Percentiles rank a stretch among this genome's conserved stretches.
phyloP scores from a whole-genome alignment of 35 echinoderm and acorn worm genomes.

The Heliocidaris tuberculata region DNA sequence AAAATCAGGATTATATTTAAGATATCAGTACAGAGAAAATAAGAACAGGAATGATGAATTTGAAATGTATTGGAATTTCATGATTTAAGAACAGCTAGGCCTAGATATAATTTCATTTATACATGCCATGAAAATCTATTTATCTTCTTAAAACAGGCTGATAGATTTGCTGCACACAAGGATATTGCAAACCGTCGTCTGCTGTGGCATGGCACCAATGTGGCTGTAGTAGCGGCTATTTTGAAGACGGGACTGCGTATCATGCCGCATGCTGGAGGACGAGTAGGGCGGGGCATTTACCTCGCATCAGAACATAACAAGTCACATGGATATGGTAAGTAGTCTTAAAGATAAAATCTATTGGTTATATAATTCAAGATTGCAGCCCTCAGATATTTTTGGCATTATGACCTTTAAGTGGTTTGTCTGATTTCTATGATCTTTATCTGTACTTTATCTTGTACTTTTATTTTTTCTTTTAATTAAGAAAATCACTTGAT shows the following conservation, averaged over 20 bases:
- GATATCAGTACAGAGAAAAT: too few relatives aligned
- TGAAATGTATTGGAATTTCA: too few relatives aligned
- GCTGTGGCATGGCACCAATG: conserved; percentile 94
- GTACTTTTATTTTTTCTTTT: too few relatives aligned
- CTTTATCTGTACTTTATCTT: too few relatives aligned
- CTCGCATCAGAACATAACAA: conserved; percentile 91
- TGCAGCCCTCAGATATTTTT: too few relatives aligned
- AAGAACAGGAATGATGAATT: too few relatives aligned
- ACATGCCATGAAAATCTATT: not conserved
- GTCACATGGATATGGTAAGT: conserved; percentile 89
- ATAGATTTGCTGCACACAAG: conserved; percentile 66
- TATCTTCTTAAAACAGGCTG: conserved; percentile 46
- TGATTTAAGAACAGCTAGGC: too few relatives aligned
- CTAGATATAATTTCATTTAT: not conserved
- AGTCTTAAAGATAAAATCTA: not conserved
- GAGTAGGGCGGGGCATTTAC: conserved; percentile 90
- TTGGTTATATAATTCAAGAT: too few relatives aligned
- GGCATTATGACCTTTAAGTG: too few relatives aligned
- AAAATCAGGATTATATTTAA: too few relatives aligned
- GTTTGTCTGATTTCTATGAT: too few relatives aligned
- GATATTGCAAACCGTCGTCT: conserved; percentile 66
- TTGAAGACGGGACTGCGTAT: conserved; percentile 93
- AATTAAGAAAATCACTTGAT: too few relatives aligned
- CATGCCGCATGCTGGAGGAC: conserved; percentile 93
- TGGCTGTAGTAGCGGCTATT: conserved; percentile 92